Conservation (phyloP, 2,888 invertebrate genomes). For the Entomobrya proxima region DNA sequence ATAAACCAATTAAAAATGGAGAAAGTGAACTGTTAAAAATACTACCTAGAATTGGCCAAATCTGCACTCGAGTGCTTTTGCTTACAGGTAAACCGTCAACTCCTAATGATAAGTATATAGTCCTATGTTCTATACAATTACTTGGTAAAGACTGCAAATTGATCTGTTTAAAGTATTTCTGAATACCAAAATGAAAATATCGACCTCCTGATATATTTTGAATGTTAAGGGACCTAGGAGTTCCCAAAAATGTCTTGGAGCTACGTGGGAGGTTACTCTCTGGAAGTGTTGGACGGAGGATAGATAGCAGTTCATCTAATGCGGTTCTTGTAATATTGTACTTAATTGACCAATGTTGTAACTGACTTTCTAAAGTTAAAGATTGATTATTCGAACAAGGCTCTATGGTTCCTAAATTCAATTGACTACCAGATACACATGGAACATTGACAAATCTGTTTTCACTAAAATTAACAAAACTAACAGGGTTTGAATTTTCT, state of each 20-base stretch:
- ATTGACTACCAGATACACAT: no score
- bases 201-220: not conserved
- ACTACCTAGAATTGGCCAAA: constrained; percentile 68
- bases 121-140: not conserved
- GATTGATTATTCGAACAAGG: no score
- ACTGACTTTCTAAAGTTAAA: no score
- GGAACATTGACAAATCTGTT: no score
- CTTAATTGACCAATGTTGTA: not conserved
- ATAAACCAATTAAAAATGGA: constrained; percentile 45
- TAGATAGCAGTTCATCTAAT: not conserved
- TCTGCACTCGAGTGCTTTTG: constrained; percentile 59
- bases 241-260: not conserved
- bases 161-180: not conserved
- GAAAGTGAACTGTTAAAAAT: not conserved
- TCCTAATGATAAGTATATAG: not conserved
- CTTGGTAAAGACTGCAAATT: not conserved
- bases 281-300: not conserved
- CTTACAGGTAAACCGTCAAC: constrained; percentile 67
- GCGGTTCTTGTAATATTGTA: not conserved
- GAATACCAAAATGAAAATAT: not conserved
- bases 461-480: no score
- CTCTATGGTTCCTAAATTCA: no score
- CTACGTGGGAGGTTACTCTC: not conserved
- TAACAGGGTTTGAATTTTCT: no score
- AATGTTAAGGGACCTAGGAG: not conserved